Base-by-base conservation (phyloP, 2,888 invertebrate genomes). In the Rhorus exstirpatorius region DNA sequence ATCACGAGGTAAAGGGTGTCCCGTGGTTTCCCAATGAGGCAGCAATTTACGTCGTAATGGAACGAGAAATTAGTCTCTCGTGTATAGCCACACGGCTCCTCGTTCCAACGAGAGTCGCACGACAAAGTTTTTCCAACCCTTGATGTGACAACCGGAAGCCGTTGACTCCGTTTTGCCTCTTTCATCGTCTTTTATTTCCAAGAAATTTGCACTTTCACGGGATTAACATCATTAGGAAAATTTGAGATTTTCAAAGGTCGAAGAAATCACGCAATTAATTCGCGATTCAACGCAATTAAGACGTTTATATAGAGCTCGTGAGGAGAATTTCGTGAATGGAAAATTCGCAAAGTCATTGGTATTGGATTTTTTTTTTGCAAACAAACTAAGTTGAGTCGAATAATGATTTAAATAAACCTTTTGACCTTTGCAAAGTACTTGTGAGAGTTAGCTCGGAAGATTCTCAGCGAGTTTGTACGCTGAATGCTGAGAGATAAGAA, bases 31-130 rank as follows among this genome's bases (percentile, higher is more conserved):
- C 24, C 75, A 71, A 41, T 60, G 63, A 79, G 81, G 61, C 41
- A 74, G 81, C 77, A 85, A 86, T 85, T 84, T 71, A 58, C 63
- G 55, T 35, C 41, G 63, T 85, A 86, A 83, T 84, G 83, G 74
- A 80, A 77, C 80, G 77, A 72, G 80, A 84, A 86, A 85, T 87
- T 86, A 83, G 81, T 75, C 61, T 38, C 41, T 21, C 65, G 60
- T 35, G n/a, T n/a, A n/a, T 41, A 17, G 21, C 8, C 35, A 19
- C n/a, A n/a, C n/a, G n/a, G 31, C 55, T 41, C 41, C 35, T 26
- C 46, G 46, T 68, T 44, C 41, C 46, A 74, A n/a, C 51, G 12
- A 12, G 24, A 76, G 44, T 35, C 26, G 19, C 21, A 35, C 8
- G 49, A 70, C 58, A 81, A 76, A 51, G 41, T 71, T 41, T 49